Evolutionary conservation across 2,113 vertebrate genomes (phyloP).

Genomic region (Campylorhamphus procurvoides): DNA sequence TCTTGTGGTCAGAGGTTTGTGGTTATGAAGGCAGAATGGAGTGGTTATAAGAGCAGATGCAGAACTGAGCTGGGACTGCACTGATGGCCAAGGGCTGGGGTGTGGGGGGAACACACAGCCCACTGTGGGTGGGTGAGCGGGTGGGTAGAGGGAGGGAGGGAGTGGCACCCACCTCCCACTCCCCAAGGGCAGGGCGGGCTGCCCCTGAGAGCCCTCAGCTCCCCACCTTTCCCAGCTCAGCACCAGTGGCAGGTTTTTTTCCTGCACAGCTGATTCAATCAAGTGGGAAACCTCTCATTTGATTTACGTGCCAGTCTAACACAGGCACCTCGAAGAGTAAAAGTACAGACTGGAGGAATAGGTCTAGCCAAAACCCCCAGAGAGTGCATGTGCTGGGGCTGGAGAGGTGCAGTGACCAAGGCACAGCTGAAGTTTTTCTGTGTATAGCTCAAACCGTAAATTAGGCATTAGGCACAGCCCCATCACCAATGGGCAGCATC

Average conservation of each 20-base stretch:
- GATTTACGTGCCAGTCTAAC: background rate
- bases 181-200: background rate
- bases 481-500: background rate
- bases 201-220: background rate
- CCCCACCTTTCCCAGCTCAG: background rate
- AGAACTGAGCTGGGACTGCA: background rate
- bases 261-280: background rate
- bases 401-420: background rate
- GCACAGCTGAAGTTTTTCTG: background rate
- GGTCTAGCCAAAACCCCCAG: background rate
- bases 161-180: background rate
- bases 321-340: background rate
- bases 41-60: background rate
- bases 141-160: too few relatives aligned
- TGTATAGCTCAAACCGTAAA: background rate
- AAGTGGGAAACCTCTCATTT: background rate
- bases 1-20: background rate
- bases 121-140: background rate
- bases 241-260: background rate
- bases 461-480: background rate
- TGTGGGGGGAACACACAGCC: background rate
- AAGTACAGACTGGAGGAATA: background rate
- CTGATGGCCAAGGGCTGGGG: accelerated
- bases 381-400: background rate
- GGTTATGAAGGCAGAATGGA: background rate